These are phyloP conservation scores for Hemiscyllium ocellatum DNA, from an alignment of 2,113 vertebrate species.

Conservation along the genomic window DNA sequence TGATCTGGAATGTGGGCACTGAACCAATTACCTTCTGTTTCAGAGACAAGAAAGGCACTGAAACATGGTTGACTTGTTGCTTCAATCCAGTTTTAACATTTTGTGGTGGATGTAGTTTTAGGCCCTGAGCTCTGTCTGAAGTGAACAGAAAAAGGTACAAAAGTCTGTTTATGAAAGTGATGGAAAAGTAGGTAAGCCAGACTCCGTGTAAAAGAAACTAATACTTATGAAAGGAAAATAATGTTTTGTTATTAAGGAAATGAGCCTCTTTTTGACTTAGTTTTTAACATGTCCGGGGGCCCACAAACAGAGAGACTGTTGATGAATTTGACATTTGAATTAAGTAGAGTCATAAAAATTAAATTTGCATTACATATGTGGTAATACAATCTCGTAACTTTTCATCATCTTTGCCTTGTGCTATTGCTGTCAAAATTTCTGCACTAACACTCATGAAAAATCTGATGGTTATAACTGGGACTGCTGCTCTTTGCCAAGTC, in stretches of 20 bases:
- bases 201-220: not conserved
- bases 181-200: not conserved
- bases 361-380: conserved; percentile 25
- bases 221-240: conserved; percentile 24
- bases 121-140: not conserved
- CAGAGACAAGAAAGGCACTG: not conserved
- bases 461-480: not conserved
- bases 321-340: conserved; percentile 24
- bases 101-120: not conserved
- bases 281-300: not conserved
- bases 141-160: not conserved
- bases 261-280: not conserved
- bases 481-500: conserved; percentile 25
- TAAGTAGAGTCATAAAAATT: conserved; percentile 31
- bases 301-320: not conserved
- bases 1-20: not conserved
- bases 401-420: conserved; percentile 11
- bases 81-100: not conserved
- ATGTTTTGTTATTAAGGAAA: conserved; percentile 22
- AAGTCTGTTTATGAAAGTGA: conserved; percentile 8
- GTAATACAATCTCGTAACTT: conserved; percentile 9
- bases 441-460: not conserved
- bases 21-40: not conserved
- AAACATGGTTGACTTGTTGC: not conserved
- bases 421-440: conserved; percentile 17